These are phyloP conservation scores for Clusia tigrina DNA, from an alignment of 2,888 invertebrate species.

Conservation along the genomic window DNA sequence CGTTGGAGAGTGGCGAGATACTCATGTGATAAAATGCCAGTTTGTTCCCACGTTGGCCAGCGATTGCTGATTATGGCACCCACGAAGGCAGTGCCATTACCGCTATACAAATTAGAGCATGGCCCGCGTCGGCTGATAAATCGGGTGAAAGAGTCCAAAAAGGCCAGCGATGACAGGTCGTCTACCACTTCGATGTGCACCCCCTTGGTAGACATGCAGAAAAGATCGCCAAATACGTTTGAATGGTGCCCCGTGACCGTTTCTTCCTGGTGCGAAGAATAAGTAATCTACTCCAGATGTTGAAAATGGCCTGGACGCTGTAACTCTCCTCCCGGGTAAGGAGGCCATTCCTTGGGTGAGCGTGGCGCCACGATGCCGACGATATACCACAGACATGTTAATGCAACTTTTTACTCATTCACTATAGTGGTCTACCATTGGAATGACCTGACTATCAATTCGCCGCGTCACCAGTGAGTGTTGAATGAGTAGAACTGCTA, in stretches of 20 bases:
- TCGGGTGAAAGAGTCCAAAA: slow-evolving; percentile 24
- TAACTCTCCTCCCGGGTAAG: neutral
- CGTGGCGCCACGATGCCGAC: neutral
- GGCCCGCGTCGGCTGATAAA: slow-evolving; percentile 23
- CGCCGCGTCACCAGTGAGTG: neutral
- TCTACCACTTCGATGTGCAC: slow-evolving; percentile 27
- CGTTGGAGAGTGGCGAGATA: slow-evolving; percentile 21
- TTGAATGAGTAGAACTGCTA: neutral
- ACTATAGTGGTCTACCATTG: slow-evolving; percentile 9
- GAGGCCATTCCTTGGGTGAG: slow-evolving; percentile 13
- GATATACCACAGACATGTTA: neutral
- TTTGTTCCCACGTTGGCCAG: slow-evolving; percentile 21
- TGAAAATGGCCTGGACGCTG: neutral
- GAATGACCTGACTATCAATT: neutral
- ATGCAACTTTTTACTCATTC: neutral
- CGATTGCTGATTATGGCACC: slow-evolving; percentile 16
- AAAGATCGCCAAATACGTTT: neutral
- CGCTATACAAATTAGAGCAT: slow-evolving; percentile 23
- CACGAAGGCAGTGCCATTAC: slow-evolving; percentile 24
- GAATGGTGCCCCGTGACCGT: neutral
- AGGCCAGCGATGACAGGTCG: slow-evolving; percentile 21
- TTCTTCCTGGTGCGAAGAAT: neutral
- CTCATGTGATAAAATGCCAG: slow-evolving; percentile 25
- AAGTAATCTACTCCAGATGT: slow-evolving; percentile 12
- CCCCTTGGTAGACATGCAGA: slow-evolving; percentile 28